Base-by-base conservation (phyloP, 37 sponge, comb jelly and placozoan species). In the Oopsacas minuta region DNA sequence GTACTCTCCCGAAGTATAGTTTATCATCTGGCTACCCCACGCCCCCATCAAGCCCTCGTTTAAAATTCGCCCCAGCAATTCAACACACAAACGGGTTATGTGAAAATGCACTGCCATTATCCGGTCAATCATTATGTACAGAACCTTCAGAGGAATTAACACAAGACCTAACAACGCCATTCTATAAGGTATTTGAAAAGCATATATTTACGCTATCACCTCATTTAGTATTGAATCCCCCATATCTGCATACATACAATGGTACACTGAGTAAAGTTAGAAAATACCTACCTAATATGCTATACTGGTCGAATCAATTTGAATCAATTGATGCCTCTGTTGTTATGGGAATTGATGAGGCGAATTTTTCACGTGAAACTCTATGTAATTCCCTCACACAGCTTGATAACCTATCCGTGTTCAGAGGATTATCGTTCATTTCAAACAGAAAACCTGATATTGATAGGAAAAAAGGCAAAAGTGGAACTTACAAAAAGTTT, bases 251-350 rank as follows among this genome's bases (percentile, higher is more conserved):
- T 28, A 84, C 88, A 7, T 81, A 69, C 0, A 36, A 51, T 1
- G 88, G 88, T 23, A 36, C 35, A 0, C 37, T 12, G 36, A 84
- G 87, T 23, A 86, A 90, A 36, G 75, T 89, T 8, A 83, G 85
- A 36, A 69, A 82, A 37, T 94, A 90, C 83, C 83, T 94, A 22
- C 88, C 89, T 0, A 52, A 38, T 0, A 82, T 52, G 23, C 49
- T 89, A 34, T 94, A 87, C 85, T 94, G 92, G 92, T 94, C 95
- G 12, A 35, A 87, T 36, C 85, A 83, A 75, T 94, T 94, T 39
- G 46, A 37, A 15, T 52, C 38, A 81, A n/a, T 61, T 5, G 75
- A 61, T 61, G 75, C 22, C 22, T 10, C 75, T 12, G 7, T 61
- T 10, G 12, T 42, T 8, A 42, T 42, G 49, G n/a, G n/a, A n/a